Evolutionary conservation across 2,797 vertebrate genomes (phyloP), one percentile per base, ranked within the genome.

Genomic region (Semaprochilodus insignis): DNA sequence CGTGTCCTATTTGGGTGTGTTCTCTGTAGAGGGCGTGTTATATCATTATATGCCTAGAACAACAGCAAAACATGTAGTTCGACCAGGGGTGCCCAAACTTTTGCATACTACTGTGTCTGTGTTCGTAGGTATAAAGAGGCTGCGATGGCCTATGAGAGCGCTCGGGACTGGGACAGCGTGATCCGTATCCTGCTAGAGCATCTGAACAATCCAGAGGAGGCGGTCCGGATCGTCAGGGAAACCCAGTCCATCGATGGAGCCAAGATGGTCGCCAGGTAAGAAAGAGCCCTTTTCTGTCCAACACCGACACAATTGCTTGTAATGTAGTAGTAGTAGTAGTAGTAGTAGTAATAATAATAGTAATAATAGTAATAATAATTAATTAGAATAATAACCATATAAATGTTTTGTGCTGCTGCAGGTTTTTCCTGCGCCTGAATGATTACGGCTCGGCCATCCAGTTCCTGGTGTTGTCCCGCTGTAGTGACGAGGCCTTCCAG

Each of bases 391-490:
- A 34, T 60, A 10, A 60, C 21, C 3, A 27, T 23, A 25, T 23
- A 25, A 3, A 14, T 76, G 15, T 14, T 23, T 25, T 25, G 51
- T 85, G 51, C 52, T 10, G 31, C 25, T 81, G 1, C 51, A 99
- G 98, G 90, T 99, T 99, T 90, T 99, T 99, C 87, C 92, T 98
- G 76, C 94, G 94, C 65, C 92, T 99, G 16, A 96, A 94, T 67
- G 98, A 99, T 90, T 99, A 99, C 14, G 95, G 95, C 25, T 99
- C 97, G 81, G 98, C 98, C 86, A 99, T 99, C 91, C 96, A 99
- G 90, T 98, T 99, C 89, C 93, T 99, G 85, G 96, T 99, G 79
- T 92, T 99, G 92, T 99, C 98, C 36, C 97, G 96, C 75, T 99
- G 98, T 85, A 98, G 98, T 19, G 95, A 98, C 13, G 98, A 99